phyloP scores from a whole-genome alignment of 2,113 vertebrate species.

The Platichthys stellatus region DNA sequence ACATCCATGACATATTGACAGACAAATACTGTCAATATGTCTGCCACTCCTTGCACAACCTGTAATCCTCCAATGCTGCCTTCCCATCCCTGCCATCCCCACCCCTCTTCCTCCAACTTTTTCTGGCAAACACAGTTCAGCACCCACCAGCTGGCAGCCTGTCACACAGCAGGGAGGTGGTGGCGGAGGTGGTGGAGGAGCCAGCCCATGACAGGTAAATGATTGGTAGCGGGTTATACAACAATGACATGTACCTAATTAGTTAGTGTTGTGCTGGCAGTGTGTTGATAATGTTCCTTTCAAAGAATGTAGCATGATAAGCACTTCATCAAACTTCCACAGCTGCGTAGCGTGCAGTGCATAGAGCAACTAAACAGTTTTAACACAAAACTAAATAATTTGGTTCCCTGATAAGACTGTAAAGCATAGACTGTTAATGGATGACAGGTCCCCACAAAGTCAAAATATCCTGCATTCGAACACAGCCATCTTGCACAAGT shows the following conservation, averaged over 20 bases:
- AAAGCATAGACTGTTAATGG: too few species aligned
- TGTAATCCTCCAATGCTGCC: constrained; percentile 36
- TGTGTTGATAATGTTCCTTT: constrained; percentile 32
- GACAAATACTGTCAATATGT: constrained; percentile 40
- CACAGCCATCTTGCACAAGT: too few species aligned
- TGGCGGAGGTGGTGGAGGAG: constrained; percentile 18
- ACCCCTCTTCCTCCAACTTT: constrained; percentile 27
- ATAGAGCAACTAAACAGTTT: neutral
- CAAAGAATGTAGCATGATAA: constrained; percentile 33
- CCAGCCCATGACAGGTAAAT: constrained; percentile 65
- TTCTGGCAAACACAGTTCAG: constrained; percentile 53
- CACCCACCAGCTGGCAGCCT: constrained; percentile 48
- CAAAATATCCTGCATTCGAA: too few species aligned
- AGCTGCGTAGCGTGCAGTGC: neutral
- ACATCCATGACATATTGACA: constrained; percentile 34
- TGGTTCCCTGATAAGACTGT: neutral
- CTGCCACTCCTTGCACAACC: constrained; percentile 39
- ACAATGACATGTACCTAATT: constrained; percentile 54
- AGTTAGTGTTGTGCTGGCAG: constrained; percentile 39
- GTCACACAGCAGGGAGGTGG: constrained; percentile 46
- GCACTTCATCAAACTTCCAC: constrained; percentile 29
- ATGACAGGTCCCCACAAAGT: too few species aligned
- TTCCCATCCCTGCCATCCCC: constrained; percentile 16
- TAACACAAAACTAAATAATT: neutral
- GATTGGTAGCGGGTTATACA: constrained; percentile 37